Conservation (phyloP, 2,888 invertebrate genomes). For the Eutolmus rufibarbis region DNA sequence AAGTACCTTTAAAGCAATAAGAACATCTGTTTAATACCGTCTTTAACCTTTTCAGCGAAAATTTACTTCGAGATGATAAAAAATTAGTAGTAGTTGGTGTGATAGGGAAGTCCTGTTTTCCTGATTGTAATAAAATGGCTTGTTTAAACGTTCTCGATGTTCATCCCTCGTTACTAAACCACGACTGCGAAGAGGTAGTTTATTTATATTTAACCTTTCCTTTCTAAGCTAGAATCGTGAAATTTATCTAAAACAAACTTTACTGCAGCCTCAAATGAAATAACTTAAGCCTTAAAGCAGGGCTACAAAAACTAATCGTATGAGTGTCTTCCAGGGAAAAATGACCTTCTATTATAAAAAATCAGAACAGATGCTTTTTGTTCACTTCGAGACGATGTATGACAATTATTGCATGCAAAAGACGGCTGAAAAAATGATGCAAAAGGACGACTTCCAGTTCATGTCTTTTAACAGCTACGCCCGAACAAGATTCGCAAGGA, state of each 20-base stretch:
- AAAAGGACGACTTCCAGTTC: conserved; percentile 63
- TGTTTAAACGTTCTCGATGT: conserved; percentile 55
- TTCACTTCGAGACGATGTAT: conserved; percentile 65
- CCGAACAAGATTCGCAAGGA: conserved; percentile 67
- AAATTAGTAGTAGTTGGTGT: conserved; percentile 59
- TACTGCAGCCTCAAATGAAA: not conserved
- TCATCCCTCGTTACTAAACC: conserved; percentile 52
- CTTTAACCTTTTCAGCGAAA: conserved; percentile 49
- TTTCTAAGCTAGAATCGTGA: not conserved
- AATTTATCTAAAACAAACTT: not conserved
- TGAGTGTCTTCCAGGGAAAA: conserved; percentile 62
- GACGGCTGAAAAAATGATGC: conserved; percentile 51
- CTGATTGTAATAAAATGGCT: conserved; percentile 60
- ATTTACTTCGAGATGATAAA: conserved; percentile 53
- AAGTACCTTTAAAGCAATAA: too few species aligned
- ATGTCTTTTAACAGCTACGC: conserved; percentile 56
- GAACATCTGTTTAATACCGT: too few species aligned
- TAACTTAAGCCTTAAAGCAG: not conserved
- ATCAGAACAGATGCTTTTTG: conserved; percentile 64
- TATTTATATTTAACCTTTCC: not conserved
- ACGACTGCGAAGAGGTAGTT: conserved; percentile 52
- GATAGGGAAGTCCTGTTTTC: conserved; percentile 58
- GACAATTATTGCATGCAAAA: conserved; percentile 57
- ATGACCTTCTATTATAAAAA: conserved; percentile 70
- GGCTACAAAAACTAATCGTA: not conserved